A percentile compares a stretch with the other conserved stretches of the same genome.
Conservation (phyloP, 2,888 invertebrate species). For the Drosophila trichaetosa region DNA sequence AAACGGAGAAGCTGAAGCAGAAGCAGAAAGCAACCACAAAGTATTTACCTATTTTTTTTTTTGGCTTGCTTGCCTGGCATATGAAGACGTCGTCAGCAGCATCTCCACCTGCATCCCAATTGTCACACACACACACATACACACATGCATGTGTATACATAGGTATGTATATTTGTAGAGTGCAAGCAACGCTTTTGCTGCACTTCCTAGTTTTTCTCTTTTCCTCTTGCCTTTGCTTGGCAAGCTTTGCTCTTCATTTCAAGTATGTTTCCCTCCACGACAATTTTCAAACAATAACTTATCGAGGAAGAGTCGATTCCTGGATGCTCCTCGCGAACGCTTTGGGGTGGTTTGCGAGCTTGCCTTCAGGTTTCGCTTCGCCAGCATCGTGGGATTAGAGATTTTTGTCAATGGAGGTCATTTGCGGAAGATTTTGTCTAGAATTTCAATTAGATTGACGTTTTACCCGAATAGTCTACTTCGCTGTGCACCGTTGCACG, state of each 20-base stretch:
- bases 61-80: constrained; percentile 32
- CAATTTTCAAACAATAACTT: constrained; percentile 57
- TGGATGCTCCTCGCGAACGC: not conserved
- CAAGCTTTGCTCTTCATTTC: constrained; percentile 41
- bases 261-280: constrained; percentile 49
- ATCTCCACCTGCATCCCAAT: constrained; percentile 57
- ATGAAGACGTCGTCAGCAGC: constrained; percentile 45
- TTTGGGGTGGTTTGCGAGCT: constrained; percentile 40
- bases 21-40: constrained; percentile 53
- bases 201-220: constrained; percentile 50
- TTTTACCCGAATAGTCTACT: constrained; percentile 45
- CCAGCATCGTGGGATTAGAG: constrained; percentile 78
- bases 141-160: constrained; percentile 22
- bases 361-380: constrained; percentile 65
- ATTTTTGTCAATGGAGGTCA: constrained; percentile 85
- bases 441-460: constrained; percentile 85
- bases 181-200: constrained; percentile 27
- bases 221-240: constrained; percentile 31
- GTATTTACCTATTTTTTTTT: constrained; percentile 68
- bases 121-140: constrained; percentile 31
- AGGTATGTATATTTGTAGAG: constrained; percentile 9
- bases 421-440: constrained; percentile 85
- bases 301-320: constrained; percentile 41
- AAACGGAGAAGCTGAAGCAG: constrained; percentile 2
- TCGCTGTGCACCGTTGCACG: constrained; percentile 14